These are phyloP conservation scores for Xiphophorus hellerii DNA, from an alignment of 2,113 vertebrate species.

Conservation along the genomic window DNA sequence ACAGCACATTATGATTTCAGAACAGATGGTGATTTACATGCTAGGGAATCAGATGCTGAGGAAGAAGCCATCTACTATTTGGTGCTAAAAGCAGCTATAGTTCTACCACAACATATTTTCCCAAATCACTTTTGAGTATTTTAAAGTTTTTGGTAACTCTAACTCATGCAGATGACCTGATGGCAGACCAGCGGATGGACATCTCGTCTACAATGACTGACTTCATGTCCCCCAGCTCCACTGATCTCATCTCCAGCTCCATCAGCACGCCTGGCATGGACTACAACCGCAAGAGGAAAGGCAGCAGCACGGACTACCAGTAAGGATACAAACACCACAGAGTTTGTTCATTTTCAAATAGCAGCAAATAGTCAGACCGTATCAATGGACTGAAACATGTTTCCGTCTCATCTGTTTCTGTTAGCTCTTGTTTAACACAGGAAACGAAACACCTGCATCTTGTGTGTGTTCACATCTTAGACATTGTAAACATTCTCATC, in stretches of 20 bases:
- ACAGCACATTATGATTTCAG: not conserved
- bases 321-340: slow-evolving; percentile 71
- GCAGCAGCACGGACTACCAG: slow-evolving; percentile 97
- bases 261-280: slow-evolving; percentile 90
- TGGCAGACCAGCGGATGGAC: slow-evolving; percentile 99
- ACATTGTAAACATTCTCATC: not conserved
- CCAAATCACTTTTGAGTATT: not conserved
- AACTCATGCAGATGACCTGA: slow-evolving; percentile 87
- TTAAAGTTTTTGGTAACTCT: not conserved
- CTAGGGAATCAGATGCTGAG: not conserved
- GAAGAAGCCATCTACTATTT: not conserved
- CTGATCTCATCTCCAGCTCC: slow-evolving; percentile 94
- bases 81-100: not conserved
- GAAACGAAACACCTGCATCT: not conserved
- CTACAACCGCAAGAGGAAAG: slow-evolving; percentile 96
- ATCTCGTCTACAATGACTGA: slow-evolving; percentile 99
- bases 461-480: not conserved
- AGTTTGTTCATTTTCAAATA: too few relatives aligned
- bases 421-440: not conserved
- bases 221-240: slow-evolving; percentile 95
- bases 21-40: not conserved
- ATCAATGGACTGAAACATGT: not conserved
- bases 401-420: not conserved
- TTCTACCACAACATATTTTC: not conserved
- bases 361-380: not conserved